These are phyloP conservation scores for Phragmatobia fuliginosa DNA, from an alignment of 2,888 invertebrate genomes.

Conservation along the genomic window DNA sequence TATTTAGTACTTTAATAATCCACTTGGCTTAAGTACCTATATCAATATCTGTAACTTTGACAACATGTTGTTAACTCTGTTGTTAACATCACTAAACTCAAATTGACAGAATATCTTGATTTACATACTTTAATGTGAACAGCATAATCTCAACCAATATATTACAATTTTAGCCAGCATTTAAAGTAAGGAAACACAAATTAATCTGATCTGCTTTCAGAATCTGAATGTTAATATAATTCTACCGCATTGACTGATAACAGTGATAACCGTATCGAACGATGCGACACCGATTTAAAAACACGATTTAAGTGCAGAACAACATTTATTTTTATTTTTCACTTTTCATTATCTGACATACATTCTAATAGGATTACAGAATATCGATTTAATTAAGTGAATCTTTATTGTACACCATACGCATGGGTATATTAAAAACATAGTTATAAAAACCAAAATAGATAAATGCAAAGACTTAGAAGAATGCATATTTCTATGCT, in stretches of 20 bases:
- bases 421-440: neutral
- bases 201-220: neutral
- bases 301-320: neutral
- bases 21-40: no score
- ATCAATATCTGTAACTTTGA: no score
- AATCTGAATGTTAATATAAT: conserved; percentile 8
- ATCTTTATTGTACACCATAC: neutral
- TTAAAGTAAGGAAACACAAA: neutral
- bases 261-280: conserved; percentile 7
- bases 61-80: no score
- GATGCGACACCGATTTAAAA: neutral
- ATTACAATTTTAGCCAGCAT: no score
- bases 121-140: no score
- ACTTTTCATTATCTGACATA: neutral
- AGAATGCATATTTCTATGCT: no score
- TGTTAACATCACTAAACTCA: no score
- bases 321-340: neutral
- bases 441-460: no score
- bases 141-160: no score
- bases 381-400: neutral
- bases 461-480: neutral
- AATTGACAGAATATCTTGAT: no score
- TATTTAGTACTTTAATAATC: no score
- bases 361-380: neutral
- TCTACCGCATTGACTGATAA: conserved; percentile 4